Conservation (phyloP, 2,113 vertebrate species). For the Aegotheles bennettii region DNA sequence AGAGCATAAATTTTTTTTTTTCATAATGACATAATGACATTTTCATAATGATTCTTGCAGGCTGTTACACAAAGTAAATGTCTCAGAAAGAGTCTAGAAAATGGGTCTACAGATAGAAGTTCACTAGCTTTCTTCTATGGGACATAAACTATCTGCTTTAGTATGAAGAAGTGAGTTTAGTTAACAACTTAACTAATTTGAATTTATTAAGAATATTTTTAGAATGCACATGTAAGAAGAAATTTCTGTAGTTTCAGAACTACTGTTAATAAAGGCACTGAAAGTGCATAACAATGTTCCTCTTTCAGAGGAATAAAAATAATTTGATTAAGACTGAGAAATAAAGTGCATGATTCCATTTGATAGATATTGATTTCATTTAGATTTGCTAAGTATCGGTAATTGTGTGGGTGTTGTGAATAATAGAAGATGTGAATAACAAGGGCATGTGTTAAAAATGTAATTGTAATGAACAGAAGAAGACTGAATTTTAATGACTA, state of each 20-base stretch:
- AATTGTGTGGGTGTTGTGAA: conserved; percentile 53
- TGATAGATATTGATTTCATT: conserved; percentile 67
- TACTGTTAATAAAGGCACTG: conserved; percentile 27
- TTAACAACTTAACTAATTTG: background rate
- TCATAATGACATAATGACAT: too few species aligned
- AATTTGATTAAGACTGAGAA: conserved; percentile 52
- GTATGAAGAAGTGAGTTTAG: background rate
- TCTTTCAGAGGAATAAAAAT: conserved; percentile 47
- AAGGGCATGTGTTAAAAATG: conserved; percentile 34
- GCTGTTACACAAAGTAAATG: background rate
- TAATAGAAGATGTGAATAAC: conserved; percentile 58
- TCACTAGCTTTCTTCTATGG: background rate
- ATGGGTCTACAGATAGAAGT: background rate
- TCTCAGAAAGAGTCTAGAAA: background rate
- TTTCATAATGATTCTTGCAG: background rate
- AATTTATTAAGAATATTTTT: background rate
- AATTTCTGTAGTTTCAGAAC: background rate
- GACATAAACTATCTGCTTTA: background rate
- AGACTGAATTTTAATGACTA: conserved; percentile 49
- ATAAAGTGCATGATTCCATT: conserved; percentile 36
- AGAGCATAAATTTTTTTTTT: background rate
- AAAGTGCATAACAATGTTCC: background rate
- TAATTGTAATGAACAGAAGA: conserved; percentile 54
- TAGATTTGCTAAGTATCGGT: conserved; percentile 50
- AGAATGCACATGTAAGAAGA: background rate